A percentile compares a stretch with the other conserved stretches of the same genome.
Evolutionary conservation across 2,888 invertebrate genomes (phyloP).

Genomic region (Anodontia alba): DNA sequence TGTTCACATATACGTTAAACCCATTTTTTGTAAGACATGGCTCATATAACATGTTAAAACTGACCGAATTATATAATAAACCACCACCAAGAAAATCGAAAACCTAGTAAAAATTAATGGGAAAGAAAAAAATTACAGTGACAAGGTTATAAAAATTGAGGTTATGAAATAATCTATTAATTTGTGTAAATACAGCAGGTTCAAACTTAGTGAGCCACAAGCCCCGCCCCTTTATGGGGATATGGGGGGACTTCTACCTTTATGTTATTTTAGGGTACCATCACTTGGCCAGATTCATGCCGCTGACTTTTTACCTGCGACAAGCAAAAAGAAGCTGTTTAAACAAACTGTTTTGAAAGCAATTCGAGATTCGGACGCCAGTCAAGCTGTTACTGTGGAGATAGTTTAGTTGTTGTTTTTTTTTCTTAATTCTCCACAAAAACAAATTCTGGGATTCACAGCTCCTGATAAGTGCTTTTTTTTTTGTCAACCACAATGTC

Average conservation of each 20-base stretch:
- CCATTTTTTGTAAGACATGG: too few species aligned
- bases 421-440: too few species aligned
- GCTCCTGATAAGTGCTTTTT: too few species aligned
- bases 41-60: conserved; percentile 39
- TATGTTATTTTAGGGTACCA: conserved; percentile 6
- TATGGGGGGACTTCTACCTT: conserved; percentile 53
- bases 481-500: too few species aligned
- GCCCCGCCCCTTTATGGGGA: conserved; percentile 33
- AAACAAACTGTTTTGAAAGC: not conserved
- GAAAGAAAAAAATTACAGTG: conserved; percentile 33
- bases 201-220: conserved; percentile 61
- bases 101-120: conserved; percentile 53
- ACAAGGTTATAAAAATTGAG: conserved; percentile 41
- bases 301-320: conserved; percentile 16
- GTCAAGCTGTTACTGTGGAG: too few species aligned
- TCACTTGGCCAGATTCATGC: conserved; percentile 6
- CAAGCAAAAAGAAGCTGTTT: conserved; percentile 11
- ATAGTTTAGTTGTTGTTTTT: too few species aligned
- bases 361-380: not conserved
- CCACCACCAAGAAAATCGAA: conserved; percentile 59
- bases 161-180: conserved; percentile 49
- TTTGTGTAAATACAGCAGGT: conserved; percentile 53
- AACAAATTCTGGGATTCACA: too few species aligned
- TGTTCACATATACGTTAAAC: too few species aligned
- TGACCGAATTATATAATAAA: conserved; percentile 46